phyloP scores from a whole-genome alignment of 1,140 invertebrate species.

The Drosophila orosa region DNA sequence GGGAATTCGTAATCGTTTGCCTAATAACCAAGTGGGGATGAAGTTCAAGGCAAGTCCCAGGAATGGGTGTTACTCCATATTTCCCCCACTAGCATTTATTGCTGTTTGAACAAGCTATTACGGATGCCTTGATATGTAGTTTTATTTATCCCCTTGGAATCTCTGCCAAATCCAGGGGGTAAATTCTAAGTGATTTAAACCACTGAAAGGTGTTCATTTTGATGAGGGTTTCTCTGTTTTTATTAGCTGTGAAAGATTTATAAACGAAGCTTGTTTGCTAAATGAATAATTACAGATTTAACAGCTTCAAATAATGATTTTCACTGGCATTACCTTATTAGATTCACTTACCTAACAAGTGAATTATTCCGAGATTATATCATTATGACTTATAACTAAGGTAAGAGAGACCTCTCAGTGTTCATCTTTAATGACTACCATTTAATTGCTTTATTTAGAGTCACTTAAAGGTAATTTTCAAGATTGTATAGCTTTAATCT shows the following conservation, averaged over 20 bases:
- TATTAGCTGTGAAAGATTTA: slow-evolving; percentile 1
- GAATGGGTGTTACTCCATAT: slow-evolving; percentile 14
- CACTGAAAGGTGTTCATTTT: slow-evolving; percentile 2
- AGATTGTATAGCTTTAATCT: neutral
- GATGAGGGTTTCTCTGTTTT: neutral
- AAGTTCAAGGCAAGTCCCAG: neutral
- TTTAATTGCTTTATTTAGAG: slow-evolving; percentile 49
- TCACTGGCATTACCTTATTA: neutral
- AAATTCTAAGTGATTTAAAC: slow-evolving; percentile 10
- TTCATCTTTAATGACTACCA: slow-evolving; percentile 11
- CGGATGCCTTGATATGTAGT: slow-evolving; percentile 26
- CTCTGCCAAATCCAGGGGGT: slow-evolving; percentile 8
- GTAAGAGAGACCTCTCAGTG: neutral
- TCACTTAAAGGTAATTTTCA: slow-evolving; percentile 21
- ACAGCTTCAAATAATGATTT: neutral
- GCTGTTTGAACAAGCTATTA: slow-evolving; percentile 47
- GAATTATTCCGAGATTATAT: slow-evolving; percentile 23
- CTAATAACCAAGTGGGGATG: slow-evolving; percentile 54
- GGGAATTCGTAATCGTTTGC: slow-evolving; percentile 79
- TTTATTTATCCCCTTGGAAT: slow-evolving; percentile 20
- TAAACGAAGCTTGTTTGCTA: neutral
- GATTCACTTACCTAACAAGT: neutral
- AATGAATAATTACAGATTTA: slow-evolving; percentile 1
- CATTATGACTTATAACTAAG: neutral
- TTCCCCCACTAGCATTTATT: slow-evolving; percentile 36